Conservation (phyloP, 2,113 vertebrate genomes). For the Tupaia tana region DNA sequence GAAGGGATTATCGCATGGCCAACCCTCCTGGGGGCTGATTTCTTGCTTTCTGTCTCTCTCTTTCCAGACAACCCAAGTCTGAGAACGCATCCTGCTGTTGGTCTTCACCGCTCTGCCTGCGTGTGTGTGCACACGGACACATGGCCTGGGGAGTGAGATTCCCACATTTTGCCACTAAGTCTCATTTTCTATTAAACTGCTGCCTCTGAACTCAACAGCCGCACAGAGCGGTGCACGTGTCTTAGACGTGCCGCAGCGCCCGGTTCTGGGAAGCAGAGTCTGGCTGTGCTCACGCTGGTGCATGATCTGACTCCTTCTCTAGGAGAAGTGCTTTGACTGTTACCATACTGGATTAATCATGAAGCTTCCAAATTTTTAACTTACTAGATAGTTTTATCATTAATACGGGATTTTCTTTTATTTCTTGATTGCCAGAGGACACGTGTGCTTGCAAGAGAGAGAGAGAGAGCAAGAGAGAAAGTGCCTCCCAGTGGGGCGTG, state of each 20-base stretch:
- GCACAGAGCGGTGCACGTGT: not conserved
- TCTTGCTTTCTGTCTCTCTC: no score
- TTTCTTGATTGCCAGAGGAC: no score
- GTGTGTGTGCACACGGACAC: rapidly evolving
- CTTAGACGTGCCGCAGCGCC: not conserved
- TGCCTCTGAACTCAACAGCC: not conserved
- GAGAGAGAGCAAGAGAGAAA: no score
- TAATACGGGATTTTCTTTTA: not conserved
- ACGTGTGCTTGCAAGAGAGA: no score
- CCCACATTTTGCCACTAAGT: not conserved
- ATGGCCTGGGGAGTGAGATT: not conserved
- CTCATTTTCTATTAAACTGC: not conserved
- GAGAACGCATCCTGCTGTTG: not conserved
- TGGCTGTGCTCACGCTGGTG: not conserved
- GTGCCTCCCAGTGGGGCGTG: no score
- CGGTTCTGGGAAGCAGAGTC: not conserved
- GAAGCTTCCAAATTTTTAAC: not conserved
- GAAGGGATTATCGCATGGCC: no score
- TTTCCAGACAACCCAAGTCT: not conserved
- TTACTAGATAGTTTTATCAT: not conserved
- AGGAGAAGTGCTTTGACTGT: not conserved
- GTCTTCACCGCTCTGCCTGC: not conserved
- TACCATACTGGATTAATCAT: not conserved
- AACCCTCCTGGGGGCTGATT: no score
- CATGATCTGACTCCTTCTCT: not conserved